phyloP scores from a whole-genome alignment of 1,140 invertebrate genomes.

The Bombus picipes region DNA sequence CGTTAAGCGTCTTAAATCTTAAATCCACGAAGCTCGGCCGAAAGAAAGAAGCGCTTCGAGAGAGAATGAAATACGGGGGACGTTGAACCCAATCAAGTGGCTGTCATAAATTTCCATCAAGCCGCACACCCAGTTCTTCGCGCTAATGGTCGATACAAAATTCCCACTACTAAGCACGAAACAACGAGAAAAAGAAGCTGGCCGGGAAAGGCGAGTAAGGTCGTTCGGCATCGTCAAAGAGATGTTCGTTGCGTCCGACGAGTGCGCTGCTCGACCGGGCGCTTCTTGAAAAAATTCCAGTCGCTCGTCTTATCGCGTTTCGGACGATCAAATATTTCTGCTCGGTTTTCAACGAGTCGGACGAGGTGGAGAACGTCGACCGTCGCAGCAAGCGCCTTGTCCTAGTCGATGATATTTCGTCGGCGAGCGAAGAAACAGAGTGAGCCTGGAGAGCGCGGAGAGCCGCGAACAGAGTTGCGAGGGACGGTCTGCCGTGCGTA shows the following conservation, averaged over 20 bases:
- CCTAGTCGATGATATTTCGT: too few relatives aligned
- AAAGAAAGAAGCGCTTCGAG: constrained; percentile 50
- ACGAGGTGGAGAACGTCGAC: too few relatives aligned
- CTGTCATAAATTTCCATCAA: constrained; percentile 81
- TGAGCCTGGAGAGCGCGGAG: neutral
- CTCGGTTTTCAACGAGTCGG: too few relatives aligned
- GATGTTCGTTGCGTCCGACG: too few relatives aligned
- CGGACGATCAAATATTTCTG: too few relatives aligned
- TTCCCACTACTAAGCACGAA: constrained; percentile 49
- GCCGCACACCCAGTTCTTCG: constrained; percentile 54
- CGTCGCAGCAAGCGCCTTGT: too few relatives aligned
- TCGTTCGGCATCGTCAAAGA: too few relatives aligned
- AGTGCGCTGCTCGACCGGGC: too few relatives aligned
- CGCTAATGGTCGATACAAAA: constrained; percentile 70
- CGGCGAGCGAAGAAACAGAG: neutral
- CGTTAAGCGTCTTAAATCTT: constrained; percentile 47
- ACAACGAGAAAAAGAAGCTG: neutral
- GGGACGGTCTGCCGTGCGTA: constrained; percentile 13
- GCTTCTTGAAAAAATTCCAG: neutral
- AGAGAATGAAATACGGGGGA: constrained; percentile 77
- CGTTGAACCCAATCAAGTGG: constrained; percentile 81
- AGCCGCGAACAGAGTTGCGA: neutral
- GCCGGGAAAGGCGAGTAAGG: too few relatives aligned
- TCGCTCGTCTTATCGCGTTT: too few relatives aligned
- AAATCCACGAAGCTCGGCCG: constrained; percentile 24